These are phyloP conservation scores for Paraescarpia echinospica DNA, from an alignment of 1,140 invertebrate genomes.

Conservation along the genomic window DNA sequence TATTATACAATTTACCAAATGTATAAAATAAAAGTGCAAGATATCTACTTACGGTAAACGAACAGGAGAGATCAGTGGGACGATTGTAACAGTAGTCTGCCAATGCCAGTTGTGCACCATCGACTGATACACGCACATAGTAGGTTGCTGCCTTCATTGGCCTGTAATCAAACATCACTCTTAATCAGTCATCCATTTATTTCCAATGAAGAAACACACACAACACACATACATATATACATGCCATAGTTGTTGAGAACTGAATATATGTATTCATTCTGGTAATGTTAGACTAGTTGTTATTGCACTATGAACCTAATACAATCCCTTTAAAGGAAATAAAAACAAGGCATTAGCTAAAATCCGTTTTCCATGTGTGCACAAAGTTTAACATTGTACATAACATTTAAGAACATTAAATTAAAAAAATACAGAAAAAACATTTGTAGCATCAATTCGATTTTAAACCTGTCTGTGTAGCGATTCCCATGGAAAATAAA, in stretches of 20 bases:
- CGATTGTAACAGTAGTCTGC: background rate
- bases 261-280: background rate
- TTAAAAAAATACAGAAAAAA: too few relatives aligned
- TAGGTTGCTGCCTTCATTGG: background rate
- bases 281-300: background rate
- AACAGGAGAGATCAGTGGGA: background rate
- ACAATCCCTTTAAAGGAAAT: too few relatives aligned
- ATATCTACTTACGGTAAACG: background rate
- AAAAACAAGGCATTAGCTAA: too few relatives aligned
- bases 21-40: background rate
- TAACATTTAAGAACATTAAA: too few relatives aligned
- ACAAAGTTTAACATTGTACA: too few relatives aligned
- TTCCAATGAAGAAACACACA: background rate
- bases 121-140: background rate
- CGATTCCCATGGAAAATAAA: too few relatives aligned
- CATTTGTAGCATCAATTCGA: too few relatives aligned
- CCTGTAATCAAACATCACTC: background rate
- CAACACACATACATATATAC: background rate
- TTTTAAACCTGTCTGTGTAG: too few relatives aligned
- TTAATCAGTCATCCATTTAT: background rate
- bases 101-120: background rate
- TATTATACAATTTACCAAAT: background rate
- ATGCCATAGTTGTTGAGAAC: background rate
- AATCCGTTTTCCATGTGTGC: too few relatives aligned
- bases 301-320: too few relatives aligned